Evolutionary conservation across 2,888 invertebrate genomes (phyloP), one percentile per base, ranked within the genome.

Genomic region (Cheilosia pagana): DNA sequence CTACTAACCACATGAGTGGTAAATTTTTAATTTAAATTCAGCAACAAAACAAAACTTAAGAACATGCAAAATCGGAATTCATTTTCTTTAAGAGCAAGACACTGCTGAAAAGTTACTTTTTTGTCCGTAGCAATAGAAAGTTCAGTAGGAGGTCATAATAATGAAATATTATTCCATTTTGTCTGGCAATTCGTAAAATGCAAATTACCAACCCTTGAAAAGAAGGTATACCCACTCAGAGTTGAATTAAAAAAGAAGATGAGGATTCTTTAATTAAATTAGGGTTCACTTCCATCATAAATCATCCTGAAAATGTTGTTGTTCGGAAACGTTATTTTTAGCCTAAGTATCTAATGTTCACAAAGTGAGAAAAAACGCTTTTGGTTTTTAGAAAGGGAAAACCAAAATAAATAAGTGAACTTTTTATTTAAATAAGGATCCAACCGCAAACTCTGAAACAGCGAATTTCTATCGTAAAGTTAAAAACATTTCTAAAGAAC

Each of bases 191-290:
- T 62, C 72, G 53, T 53, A 53, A 72, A 72, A 72, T 72, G 60
- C 43, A 72, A 62, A 72, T 72, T 53, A 43, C 39, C 50, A 59
- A 60, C 72, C 62, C 62, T 45, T 43, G 53, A 43, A 72, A 62
- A 59, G 19, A 62, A 62, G 53, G 43, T 35, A 62, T 35, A 62
- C 41, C 25, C 12, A 41, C 53, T 45, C 52, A 60, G 28, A 50
- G 52, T 72, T 31, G 52, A 71, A 50, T 71, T 52, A 19, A 59
- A 52, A 71, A 60, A 71, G 48, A 59, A 50, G 21, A 55, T 21
- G 53, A 31, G 62, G 43, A 53, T 62, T 72, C 62, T 21, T 62
- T 72, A 72, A 72, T 72, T 72, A 72, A 72, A 72, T 72, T 62
- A 53, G 62, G 72, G 72, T 72, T 62, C 62, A 43, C 72, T 72